Conservation (phyloP, 2,888 invertebrate genomes). For the Carcina quercana region DNA sequence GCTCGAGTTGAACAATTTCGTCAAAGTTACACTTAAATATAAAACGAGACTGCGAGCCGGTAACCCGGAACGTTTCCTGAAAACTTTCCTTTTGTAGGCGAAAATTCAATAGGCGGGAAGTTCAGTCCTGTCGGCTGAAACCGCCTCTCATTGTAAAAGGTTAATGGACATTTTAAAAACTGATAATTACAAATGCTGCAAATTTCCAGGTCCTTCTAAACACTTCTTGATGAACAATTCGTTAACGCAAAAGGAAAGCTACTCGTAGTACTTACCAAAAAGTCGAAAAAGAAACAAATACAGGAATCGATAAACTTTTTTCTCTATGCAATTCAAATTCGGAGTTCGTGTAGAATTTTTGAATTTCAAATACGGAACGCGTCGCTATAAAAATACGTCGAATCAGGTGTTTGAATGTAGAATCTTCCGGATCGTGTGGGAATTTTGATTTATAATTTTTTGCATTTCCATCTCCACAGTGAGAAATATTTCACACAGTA, state of each 20-base stretch:
- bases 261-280: background rate
- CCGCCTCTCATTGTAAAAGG: slow-evolving; percentile 39
- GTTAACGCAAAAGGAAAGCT: background rate
- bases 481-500: too few relatives aligned
- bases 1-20: slow-evolving; percentile 43
- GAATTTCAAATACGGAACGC: slow-evolving; percentile 27
- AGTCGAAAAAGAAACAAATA: slow-evolving; percentile 4
- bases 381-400: slow-evolving; percentile 19
- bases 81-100: slow-evolving; percentile 63
- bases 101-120: slow-evolving; percentile 62
- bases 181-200: slow-evolving; percentile 1
- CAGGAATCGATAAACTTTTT: slow-evolving; percentile 4
- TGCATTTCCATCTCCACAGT: too few relatives aligned
- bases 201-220: too few relatives aligned
- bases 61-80: slow-evolving; percentile 60
- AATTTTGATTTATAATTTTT: background rate
- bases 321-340: slow-evolving; percentile 26
- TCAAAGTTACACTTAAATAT: slow-evolving; percentile 54
- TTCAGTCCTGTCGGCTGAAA: slow-evolving; percentile 35
- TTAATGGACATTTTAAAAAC: slow-evolving; percentile 34
- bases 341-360: slow-evolving; percentile 23
- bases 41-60: slow-evolving; percentile 40
- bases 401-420: slow-evolving; percentile 27
- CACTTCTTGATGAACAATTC: too few relatives aligned
- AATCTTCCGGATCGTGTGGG: slow-evolving; percentile 17